Evolutionary conservation across 2,113 vertebrate species (phyloP).

Genomic region (Mellivora capensis): DNA sequence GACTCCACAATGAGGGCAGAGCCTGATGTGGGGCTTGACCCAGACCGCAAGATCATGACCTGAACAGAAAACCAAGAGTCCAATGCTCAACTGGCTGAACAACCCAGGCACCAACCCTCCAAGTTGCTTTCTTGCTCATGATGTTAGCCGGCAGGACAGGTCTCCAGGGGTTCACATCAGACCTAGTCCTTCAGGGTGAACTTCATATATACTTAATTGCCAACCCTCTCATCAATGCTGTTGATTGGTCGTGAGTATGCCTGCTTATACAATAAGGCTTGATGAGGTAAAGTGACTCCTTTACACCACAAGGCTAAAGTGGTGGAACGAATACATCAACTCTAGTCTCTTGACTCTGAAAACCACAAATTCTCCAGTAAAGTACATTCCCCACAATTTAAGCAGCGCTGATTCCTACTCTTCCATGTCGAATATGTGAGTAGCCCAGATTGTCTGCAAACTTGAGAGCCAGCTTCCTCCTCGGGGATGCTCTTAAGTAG

Average conservation of each 20-base stretch:
- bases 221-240: neutral
- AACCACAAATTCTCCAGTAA: neutral
- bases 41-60: neutral
- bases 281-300: neutral
- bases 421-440: neutral
- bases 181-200: neutral
- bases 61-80: neutral
- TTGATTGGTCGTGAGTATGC: neutral
- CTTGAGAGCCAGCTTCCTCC: neutral
- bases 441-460: neutral
- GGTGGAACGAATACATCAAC: neutral
- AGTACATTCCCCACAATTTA: neutral
- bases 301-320: neutral
- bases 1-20: neutral
- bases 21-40: neutral
- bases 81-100: neutral
- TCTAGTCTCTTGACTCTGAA: neutral
- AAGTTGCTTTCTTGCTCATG: neutral
- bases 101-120: neutral
- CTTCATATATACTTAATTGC: fast-evolving
- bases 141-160: neutral
- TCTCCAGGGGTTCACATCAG: neutral
- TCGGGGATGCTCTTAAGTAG: neutral
- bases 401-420: neutral
- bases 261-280: neutral